phyloP scores from a whole-genome alignment of 2,888 invertebrate species.

The Agriopis aurantiaria region DNA sequence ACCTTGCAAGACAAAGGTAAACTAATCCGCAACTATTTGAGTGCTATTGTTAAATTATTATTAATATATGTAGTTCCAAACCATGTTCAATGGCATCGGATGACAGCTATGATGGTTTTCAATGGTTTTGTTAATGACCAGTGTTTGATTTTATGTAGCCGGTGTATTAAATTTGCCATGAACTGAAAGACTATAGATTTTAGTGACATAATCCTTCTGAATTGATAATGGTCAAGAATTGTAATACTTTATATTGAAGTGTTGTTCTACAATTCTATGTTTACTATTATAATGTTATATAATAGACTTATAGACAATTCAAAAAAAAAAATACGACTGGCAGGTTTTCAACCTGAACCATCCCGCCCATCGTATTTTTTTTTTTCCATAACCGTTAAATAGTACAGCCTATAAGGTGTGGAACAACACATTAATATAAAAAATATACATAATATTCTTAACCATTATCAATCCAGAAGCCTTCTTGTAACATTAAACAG shows the following conservation, averaged over 20 bases:
- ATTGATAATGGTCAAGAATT: no score
- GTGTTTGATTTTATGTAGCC: slow-evolving; percentile 1
- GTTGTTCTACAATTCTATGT: no score
- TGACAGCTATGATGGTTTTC: slow-evolving; percentile 3
- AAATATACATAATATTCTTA: neutral
- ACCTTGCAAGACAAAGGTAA: slow-evolving; percentile 28
- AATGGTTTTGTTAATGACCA: slow-evolving; percentile 3
- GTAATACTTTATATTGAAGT: no score
- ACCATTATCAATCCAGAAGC: neutral
- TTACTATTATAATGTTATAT: no score
- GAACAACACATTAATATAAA: no score
- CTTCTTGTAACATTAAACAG: neutral
- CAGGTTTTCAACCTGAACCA: no score
- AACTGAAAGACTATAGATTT: neutral
- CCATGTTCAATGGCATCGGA: slow-evolving; percentile 4
- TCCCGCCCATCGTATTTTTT: no score
- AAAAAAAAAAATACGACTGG: no score
- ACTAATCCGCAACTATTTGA: slow-evolving; percentile 16
- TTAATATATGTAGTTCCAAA: slow-evolving; percentile 2
- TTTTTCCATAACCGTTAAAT: no score
- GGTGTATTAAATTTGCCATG: neutral
- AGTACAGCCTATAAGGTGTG: no score
- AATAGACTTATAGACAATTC: no score
- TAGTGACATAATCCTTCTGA: neutral
- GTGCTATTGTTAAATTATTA: slow-evolving; percentile 22